Base-by-base conservation (phyloP, 2,113 vertebrate genomes). In the Myiagra hebetior region DNA sequence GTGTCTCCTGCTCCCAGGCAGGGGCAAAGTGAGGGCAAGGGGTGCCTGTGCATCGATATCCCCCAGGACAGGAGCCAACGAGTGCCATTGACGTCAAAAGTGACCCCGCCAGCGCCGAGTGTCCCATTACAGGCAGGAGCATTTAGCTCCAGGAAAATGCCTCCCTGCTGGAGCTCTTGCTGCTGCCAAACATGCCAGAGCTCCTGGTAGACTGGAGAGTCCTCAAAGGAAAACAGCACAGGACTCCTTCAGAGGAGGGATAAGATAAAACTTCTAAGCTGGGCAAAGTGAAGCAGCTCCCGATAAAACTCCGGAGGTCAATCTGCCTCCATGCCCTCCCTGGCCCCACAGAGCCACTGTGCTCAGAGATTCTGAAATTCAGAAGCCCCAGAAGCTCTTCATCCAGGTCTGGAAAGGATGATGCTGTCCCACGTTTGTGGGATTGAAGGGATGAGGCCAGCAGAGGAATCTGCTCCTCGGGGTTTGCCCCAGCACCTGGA, bases 41-140 rank as follows among this genome's bases (percentile, higher is more conserved):
- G 68, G 64, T 93, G 76, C 77, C 73, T 85, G 91, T 73, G 91
- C 89, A 96, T 69, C 3, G 65, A 90, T 97, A 96, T 46, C 86
- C 89, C 92, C 92, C 81, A 67, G 87, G 87, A 35, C 65, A 46
- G 76, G 57, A 82, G 91, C 87, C 96, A 95, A 33, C 3, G 7
- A 77, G 77, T 91, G 69, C 52, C 93, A 93, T 10, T 97, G 96
- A 97, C 95, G 96, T 97, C 96, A 97, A 93, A 85, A 64, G 70
- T 97, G 96, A 96, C 96, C 95, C 95, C 14, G 18, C n/a, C 67
- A 79, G 87, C 42, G 75, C 92, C 2, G 28, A 83, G 96, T 94
- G 75, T 97, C 96, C 83, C 74, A 3, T 97, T 97, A 97, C 96
- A 93, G 83, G 72, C 87, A 64, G 95, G 78, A 91, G 87, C 72